phyloP scores from a whole-genome alignment of 92 coral and sea anemone genomes.

The Paragorgia papillata region DNA sequence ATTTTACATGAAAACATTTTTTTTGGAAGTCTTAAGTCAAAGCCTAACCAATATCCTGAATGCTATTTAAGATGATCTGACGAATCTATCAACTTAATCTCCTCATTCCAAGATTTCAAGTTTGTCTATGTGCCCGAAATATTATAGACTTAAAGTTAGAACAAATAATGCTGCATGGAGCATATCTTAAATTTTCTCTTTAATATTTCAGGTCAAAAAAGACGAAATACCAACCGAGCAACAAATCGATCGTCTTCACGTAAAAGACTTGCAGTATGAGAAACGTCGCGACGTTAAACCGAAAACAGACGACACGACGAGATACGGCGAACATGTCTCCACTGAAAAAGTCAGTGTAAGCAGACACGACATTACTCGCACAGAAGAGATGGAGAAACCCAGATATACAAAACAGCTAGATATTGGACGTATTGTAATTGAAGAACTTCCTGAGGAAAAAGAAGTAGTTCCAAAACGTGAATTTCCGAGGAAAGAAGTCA shows the following conservation, averaged over 20 bases:
- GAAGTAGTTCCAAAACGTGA: conserved; percentile 12
- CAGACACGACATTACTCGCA: conserved; percentile 1
- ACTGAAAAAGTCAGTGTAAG: neutral
- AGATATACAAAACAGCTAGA: neutral
- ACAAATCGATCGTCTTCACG: neutral
- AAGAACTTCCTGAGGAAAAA: conserved; percentile 15
- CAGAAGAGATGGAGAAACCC: neutral
- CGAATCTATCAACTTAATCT: too few species aligned
- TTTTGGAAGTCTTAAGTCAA: too few species aligned
- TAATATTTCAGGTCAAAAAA: neutral
- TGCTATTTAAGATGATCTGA: too few species aligned
- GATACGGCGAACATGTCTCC: neutral
- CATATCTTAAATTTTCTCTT: neutral
- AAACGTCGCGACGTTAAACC: neutral
- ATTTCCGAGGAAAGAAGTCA: conserved; percentile 7
- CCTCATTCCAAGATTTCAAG: neutral
- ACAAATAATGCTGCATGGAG: too few species aligned
- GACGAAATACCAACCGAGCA: neutral
- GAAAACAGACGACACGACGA: conserved; percentile 13
- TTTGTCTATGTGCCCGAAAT: neutral
- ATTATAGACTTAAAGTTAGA: too few species aligned
- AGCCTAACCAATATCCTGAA: too few species aligned
- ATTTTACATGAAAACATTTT: too few species aligned
- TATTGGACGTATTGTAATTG: conserved; percentile 4
- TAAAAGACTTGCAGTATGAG: neutral